phyloP scores from a whole-genome alignment of 2,797 vertebrate genomes.

The Diglossa cyanea region DNA sequence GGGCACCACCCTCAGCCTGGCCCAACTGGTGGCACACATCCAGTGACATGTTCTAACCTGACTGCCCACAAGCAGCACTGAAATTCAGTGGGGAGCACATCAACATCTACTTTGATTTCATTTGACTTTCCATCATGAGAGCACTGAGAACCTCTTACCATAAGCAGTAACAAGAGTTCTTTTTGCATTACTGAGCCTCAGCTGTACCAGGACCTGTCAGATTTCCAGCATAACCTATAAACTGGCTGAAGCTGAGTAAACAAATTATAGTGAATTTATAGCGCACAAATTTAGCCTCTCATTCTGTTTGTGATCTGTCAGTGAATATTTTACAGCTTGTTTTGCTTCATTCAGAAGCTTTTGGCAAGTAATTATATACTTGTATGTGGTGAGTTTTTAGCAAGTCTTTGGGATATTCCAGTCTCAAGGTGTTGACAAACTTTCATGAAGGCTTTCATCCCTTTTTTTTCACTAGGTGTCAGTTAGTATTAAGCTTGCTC shows the following conservation, averaged over 20 bases:
- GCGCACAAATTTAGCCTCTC: conserved; percentile 20
- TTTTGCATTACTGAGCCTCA: conserved; percentile 30
- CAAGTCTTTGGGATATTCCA: neutral
- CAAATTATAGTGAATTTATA: conserved; percentile 50
- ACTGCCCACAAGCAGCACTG: neutral
- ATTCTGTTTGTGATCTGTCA: neutral
- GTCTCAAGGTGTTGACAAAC: neutral
- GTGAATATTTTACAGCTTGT: conserved; percentile 26
- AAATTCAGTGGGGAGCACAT: neutral
- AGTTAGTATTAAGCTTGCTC: neutral
- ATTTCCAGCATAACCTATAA: conserved; percentile 39
- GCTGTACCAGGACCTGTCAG: neutral
- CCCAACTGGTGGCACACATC: rapidly evolving
- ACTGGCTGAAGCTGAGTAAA: conserved; percentile 39
- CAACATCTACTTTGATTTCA: neutral
- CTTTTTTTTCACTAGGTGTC: neutral
- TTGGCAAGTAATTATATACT: neutral
- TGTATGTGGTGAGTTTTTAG: neutral
- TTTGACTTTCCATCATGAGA: conserved; percentile 33
- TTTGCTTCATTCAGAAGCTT: conserved; percentile 42
- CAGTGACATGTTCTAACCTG: neutral
- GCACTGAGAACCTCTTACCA: conserved; percentile 6
- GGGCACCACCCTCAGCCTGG: neutral
- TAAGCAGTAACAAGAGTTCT: neutral
- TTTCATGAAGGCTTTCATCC: neutral